Base-by-base conservation (phyloP, 2,113 vertebrate species). In the Percina caprodes region DNA sequence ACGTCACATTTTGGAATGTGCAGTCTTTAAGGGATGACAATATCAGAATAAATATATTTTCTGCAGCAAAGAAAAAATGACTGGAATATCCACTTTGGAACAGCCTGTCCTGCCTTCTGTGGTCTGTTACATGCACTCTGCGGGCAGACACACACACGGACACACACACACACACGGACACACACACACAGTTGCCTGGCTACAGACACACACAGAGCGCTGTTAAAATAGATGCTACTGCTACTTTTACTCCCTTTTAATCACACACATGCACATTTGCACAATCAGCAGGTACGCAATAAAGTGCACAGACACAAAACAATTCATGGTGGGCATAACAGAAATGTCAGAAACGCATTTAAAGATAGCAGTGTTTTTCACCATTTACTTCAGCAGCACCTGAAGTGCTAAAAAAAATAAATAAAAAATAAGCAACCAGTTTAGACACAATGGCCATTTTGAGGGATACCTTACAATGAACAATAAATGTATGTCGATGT, bases 61-160 rank as follows among this genome's bases (percentile, higher is more conserved):
- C 23, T 62, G 65, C 56, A 71, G 56, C 24, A 2, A 65, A 65
- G 42, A 66, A 56, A 58, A 11, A 77, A 52, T 67, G 63, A 55
- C 33, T 79, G 19, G 51, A 79, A 82, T 83, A 88, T 83, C 58
- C 82, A 84, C 85, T 79, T 87, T 83, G 89, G 91, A 91, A 88
- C 81, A 89, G 81, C 75, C 70, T 89, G 87, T 92, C 87, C 89
- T 82, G 88, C 86, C 86, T 91, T 90, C 88, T 88, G 85, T 84
- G 80, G 88, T 84, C 88, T 89, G 86, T 77, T 86, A 89, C 77
- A 84, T 65, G 62, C 89, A 89, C 85, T 84, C 87, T 81, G 86
- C 46, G 11, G 63, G 70, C 21, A 48, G 74, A 42, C 69, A 58
- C 63, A 52, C 58, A 19, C 67, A 70, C 61, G 33, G 30, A 56